phyloP scores from a whole-genome alignment of 2,888 invertebrate genomes.

The Sarcophaga variegata region DNA sequence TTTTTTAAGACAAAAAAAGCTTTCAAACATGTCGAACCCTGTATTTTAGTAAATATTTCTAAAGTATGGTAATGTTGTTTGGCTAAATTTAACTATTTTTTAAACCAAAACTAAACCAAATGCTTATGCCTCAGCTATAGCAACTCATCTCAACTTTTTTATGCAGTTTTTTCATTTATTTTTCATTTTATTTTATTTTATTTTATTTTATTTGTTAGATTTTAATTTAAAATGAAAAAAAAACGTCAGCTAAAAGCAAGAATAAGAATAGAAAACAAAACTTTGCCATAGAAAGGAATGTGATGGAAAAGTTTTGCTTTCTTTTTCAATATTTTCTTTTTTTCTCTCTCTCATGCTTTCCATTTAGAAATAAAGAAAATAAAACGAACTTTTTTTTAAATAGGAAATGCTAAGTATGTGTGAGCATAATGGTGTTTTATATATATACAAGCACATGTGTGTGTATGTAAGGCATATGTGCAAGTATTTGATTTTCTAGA shows the following conservation, averaged over 20 bases:
- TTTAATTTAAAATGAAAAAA: too few species aligned
- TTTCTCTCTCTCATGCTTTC: too few species aligned
- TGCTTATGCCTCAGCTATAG: neutral
- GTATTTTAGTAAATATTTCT: neutral
- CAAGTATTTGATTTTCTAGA: neutral
- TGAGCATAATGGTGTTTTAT: neutral
- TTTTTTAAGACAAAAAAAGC: too few species aligned
- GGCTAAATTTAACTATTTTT: neutral
- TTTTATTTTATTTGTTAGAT: too few species aligned
- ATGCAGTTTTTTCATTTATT: too few species aligned
- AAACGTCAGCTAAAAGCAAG: too few species aligned
- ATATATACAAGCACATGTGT: neutral
- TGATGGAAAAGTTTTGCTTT: conserved; percentile 30
- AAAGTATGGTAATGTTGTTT: neutral
- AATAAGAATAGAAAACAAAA: neutral
- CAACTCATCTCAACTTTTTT: too few species aligned
- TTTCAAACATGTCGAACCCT: too few species aligned
- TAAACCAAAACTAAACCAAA: too few species aligned
- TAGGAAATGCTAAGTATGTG: neutral
- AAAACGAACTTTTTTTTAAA: neutral
- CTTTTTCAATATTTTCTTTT: neutral
- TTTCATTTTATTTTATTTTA: too few species aligned
- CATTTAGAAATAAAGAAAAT: conserved; percentile 1
- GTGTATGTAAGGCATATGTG: neutral
- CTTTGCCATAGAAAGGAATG: conserved; percentile 14